phyloP scores from a whole-genome alignment of 2,113 vertebrate species.

The Lophochroa leadbeateri region DNA sequence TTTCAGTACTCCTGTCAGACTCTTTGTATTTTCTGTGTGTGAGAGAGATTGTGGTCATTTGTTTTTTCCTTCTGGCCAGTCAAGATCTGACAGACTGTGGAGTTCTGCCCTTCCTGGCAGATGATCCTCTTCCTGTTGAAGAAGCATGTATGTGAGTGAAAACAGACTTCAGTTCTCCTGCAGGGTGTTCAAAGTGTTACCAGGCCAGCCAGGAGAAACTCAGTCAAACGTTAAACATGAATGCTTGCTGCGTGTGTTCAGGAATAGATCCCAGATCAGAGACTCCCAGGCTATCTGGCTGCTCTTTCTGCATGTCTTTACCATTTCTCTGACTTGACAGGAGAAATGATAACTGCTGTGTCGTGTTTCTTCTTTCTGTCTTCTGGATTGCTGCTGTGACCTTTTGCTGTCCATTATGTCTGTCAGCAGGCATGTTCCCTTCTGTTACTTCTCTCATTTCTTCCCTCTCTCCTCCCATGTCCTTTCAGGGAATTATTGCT shows the following conservation, averaged over 20 bases:
- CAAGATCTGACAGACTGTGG: neutral
- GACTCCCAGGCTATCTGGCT: neutral
- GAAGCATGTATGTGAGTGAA: neutral
- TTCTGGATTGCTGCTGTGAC: neutral
- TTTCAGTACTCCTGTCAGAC: neutral
- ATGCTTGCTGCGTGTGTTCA: neutral
- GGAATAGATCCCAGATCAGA: neutral
- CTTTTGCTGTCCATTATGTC: neutral
- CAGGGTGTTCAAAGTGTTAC: neutral
- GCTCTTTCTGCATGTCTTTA: neutral
- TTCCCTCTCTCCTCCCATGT: neutral
- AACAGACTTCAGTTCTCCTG: neutral
- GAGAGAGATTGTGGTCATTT: neutral
- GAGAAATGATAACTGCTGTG: neutral
- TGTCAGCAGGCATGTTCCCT: neutral
- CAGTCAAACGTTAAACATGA: neutral
- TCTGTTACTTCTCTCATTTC: neutral
- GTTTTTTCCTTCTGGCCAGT: neutral
- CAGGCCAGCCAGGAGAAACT: neutral
- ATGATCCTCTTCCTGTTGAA: neutral
- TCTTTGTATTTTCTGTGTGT: neutral
- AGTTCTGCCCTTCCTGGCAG: neutral
- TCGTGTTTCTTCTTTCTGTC: neutral
- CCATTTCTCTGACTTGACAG: neutral
- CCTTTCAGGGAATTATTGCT: conserved; percentile 92